Conservation (phyloP, 2,888 invertebrate species). For the Lycocerus yunnanus region DNA sequence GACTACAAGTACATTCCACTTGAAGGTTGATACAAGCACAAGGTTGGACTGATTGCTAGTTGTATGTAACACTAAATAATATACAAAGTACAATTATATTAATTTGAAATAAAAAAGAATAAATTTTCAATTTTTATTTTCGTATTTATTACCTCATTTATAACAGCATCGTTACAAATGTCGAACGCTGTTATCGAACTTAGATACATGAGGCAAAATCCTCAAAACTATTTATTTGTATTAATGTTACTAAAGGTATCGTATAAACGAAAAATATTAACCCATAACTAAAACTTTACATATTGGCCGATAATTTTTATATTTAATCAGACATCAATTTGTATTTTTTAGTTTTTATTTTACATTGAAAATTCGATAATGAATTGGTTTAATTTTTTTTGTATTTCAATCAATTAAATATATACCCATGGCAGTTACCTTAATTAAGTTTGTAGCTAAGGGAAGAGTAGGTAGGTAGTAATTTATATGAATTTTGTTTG, state of each 20-base stretch:
- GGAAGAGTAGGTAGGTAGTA: constrained; percentile 30
- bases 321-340: constrained; percentile 44
- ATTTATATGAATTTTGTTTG: constrained; percentile 27
- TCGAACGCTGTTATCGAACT: constrained; percentile 48
- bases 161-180: constrained; percentile 50
- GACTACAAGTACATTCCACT: no score
- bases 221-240: constrained; percentile 43
- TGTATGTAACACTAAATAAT: no score
- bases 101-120: background rate
- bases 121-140: constrained; percentile 34
- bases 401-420: constrained; percentile 26
- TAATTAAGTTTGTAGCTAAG: constrained; percentile 36
- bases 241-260: constrained; percentile 42
- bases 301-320: constrained; percentile 43
- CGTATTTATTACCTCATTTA: constrained; percentile 43
- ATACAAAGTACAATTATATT: no score
- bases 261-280: constrained; percentile 41
- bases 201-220: constrained; percentile 43
- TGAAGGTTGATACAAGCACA: no score
- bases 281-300: constrained; percentile 41
- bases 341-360: constrained; percentile 20
- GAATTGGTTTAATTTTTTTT: constrained; percentile 24
- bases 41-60: no score
- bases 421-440: constrained; percentile 39
- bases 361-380: constrained; percentile 40